Conservation (phyloP, 1,140 invertebrate genomes). For the Atta cephalotes region DNA sequence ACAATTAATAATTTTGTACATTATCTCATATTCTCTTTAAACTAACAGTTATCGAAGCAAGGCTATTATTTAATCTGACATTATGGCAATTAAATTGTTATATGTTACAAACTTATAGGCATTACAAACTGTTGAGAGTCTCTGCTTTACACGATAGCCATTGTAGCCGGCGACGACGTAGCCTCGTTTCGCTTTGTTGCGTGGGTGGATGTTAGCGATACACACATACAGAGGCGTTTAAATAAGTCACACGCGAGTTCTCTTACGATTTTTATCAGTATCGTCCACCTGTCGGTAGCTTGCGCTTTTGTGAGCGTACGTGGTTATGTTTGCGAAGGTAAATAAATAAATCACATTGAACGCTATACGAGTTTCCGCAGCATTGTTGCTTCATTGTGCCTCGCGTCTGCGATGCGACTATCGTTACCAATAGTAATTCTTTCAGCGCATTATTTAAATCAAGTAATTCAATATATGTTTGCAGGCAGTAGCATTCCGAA, state of each 20-base stretch:
- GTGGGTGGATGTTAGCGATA: not conserved
- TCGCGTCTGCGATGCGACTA: constrained; percentile 32
- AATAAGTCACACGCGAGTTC: constrained; percentile 57
- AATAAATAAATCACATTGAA: constrained; percentile 63
- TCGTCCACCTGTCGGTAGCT: constrained; percentile 57
- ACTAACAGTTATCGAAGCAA: not conserved
- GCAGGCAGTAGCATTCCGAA: not conserved
- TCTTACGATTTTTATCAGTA: constrained; percentile 63
- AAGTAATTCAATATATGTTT: constrained; percentile 18
- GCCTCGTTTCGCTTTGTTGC: constrained; percentile 53
- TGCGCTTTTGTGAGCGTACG: constrained; percentile 29
- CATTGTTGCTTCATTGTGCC: constrained; percentile 52
- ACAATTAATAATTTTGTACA: constrained; percentile 8
- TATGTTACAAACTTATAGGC: not conserved
- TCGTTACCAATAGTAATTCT: constrained; percentile 60
- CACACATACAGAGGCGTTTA: constrained; percentile 28
- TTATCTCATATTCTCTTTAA: not conserved
- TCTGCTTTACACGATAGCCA: constrained; percentile 40
- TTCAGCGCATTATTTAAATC: constrained; percentile 37
- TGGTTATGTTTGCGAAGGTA: constrained; percentile 42
- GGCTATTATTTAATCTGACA: not conserved
- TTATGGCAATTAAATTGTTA: not conserved
- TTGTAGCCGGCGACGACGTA: constrained; percentile 44
- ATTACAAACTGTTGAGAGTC: constrained; percentile 37
- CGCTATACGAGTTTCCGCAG: constrained; percentile 56